Base-by-base conservation (phyloP, 2,888 invertebrate genomes). In the Spodoptera picta region DNA sequence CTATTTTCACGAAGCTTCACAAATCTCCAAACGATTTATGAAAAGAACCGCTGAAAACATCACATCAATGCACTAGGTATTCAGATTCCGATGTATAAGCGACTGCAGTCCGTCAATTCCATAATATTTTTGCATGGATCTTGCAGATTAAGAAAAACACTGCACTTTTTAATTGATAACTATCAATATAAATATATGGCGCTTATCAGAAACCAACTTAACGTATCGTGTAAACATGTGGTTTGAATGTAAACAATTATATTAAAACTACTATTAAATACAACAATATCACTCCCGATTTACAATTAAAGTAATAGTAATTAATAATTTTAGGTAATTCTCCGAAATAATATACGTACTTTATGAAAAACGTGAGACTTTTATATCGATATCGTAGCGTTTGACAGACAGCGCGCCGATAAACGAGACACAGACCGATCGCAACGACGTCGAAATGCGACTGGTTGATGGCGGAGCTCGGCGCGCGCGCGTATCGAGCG, bases 401-500 rank as follows among this genome's bases (percentile, higher is more conserved):
- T 90, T 88, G 89, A 90, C 88, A 86, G 86, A 72, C 87, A n/a
- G 86, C 85, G 84, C 83, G 79, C 80, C 85, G 82, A 74, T 77
- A 69, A 83, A 74, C 82, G 85, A 81, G 81, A 84, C 73, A 81
- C 83, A 73, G 73, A 83, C 87, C 81, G 65, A 65, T 69, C 90
- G 79, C 85, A 83, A 80, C 87, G 86, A 86, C 86, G 90, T 87
- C 90, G 83, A 88, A 91, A 89, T 86, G 90, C 92, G 92, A 94
- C 93, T 93, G 90, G 81, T 80, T 71, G 79, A 68, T 67, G 71
- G 73, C 69, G 76, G 69, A 78, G 80, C 82, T 81, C 83, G 83
- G 92, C 92, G 94, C 94, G 93, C 92, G 93, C 93, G 93, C 92
- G 92, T 93, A 93, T 94, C 87, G 93, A 93, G 86, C 93, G 92